Conservation (phyloP, 2,113 vertebrate species). For the Ciconia boyciana region DNA sequence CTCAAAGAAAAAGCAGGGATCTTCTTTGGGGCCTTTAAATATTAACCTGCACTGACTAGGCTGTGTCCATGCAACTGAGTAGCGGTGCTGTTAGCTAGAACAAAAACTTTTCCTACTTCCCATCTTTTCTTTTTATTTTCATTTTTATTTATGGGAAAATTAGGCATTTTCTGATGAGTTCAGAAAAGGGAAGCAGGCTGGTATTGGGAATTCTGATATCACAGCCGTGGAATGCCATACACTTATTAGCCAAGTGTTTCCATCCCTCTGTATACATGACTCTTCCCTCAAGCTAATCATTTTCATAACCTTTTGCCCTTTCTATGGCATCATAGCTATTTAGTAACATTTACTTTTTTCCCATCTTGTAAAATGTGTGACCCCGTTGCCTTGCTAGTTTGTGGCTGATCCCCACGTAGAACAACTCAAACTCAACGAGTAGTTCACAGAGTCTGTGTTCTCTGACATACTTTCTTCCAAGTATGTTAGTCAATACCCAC, state of each 20-base stretch:
- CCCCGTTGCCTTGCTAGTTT: background rate
- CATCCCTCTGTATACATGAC: slow-evolving; percentile 36
- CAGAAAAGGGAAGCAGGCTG: background rate
- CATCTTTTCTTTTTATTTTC: background rate
- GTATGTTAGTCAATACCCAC: background rate
- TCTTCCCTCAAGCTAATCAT: slow-evolving; percentile 32
- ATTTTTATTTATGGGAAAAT: background rate
- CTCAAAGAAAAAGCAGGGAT: background rate
- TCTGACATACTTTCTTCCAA: background rate
- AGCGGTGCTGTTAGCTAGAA: background rate
- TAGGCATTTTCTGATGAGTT: background rate
- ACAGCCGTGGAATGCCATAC: slow-evolving; percentile 49
- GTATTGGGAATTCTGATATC: slow-evolving; percentile 54
- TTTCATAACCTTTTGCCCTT: slow-evolving; percentile 53
- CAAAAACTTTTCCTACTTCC: background rate
- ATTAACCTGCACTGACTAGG: background rate
- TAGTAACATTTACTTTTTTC: slow-evolving; percentile 48
- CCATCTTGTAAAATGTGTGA: slow-evolving; percentile 40
- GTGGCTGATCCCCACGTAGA: background rate
- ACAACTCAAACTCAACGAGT: background rate
- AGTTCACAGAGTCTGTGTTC: background rate
- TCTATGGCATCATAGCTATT: slow-evolving; percentile 20
- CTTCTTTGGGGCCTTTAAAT: background rate
- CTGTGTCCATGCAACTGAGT: background rate
- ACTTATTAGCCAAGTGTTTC: slow-evolving; percentile 43